Base-by-base conservation (phyloP, 2,888 invertebrate species). In the Steinernema carpocapsae region DNA sequence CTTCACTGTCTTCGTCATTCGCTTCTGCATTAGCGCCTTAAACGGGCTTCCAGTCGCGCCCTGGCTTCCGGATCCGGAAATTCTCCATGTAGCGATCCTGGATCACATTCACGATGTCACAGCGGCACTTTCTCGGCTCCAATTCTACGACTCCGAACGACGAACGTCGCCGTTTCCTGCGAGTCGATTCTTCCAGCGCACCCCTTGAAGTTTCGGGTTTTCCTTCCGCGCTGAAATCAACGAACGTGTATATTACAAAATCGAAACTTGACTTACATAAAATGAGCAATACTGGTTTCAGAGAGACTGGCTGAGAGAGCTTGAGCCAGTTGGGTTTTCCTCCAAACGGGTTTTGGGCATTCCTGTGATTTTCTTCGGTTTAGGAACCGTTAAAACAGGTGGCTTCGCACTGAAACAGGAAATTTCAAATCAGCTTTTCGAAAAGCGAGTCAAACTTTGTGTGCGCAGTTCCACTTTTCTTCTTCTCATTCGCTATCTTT, bases 51-150 rank as follows among this genome's bases (percentile, higher is more conserved):
- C 22, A 46, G 37, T 52, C 6, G n/a, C 42, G 2, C 26, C 37
- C 64, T 17, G 26, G 29, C 46, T 72, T 51, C 56, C 52, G 7
- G 45, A 42, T 24, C 51, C 75, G 77, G 72, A 80, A 80, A n/a
- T 76, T 76, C 14, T 78, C 71, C 19, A 79, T 22, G 52, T 79
- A 80, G 29, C 78, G 26, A 7, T 75, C 59, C 14, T 80, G 79
- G 6, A 80, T 26, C 4, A 64, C 32, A 14, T 64, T 32, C 1
- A 64, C 26, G 32, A 17, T 64, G 32, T 64, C 64, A 29, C 64
- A 64, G 4, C 19, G 17, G 32, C 64, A 32, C 19, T 32, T 64
- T 56, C 56, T 7, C 64, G 64, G 64, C 32, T 64, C 64, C 32
- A 64, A n/a, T 37, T 64, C 64, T 6, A 32, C 32, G 4, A 64